These are phyloP conservation scores for Synanthedon myopaeformis DNA, from an alignment of 2,888 invertebrate genomes.

Conservation along the genomic window DNA sequence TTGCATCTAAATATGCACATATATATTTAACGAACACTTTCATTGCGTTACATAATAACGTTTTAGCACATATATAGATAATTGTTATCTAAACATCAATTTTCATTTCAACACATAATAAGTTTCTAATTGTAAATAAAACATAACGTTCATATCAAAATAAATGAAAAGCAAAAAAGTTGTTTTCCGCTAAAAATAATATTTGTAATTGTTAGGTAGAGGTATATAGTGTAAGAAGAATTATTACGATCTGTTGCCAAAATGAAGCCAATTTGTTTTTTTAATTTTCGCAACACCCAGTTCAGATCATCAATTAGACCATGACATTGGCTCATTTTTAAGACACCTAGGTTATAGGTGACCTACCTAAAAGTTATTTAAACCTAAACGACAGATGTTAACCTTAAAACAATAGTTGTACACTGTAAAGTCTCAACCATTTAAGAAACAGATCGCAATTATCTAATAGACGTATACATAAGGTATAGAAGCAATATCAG, in stretches of 20 bases:
- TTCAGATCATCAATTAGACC: constrained; percentile 51
- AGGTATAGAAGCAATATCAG: not conserved
- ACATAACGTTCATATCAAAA: constrained; percentile 49
- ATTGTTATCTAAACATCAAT: constrained; percentile 51
- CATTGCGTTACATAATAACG: constrained; percentile 69
- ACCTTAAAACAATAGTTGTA: not conserved
- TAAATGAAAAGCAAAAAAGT: constrained; percentile 44
- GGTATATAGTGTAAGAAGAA: constrained; percentile 24
- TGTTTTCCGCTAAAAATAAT: constrained; percentile 34
- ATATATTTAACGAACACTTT: constrained; percentile 49
- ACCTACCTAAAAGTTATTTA: not conserved
- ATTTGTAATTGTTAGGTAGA: constrained; percentile 20
- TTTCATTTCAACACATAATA: constrained; percentile 36
- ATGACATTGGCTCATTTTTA: constrained; percentile 21
- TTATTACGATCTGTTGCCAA: constrained; percentile 69
- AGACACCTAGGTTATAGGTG: not conserved
- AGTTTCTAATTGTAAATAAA: constrained; percentile 45
- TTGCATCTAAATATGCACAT: constrained; percentile 59
- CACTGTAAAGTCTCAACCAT: constrained; percentile 27
- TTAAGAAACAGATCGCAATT: constrained; percentile 69
- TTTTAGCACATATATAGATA: constrained; percentile 63
- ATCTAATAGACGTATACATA: constrained; percentile 31
- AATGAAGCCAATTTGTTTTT: constrained; percentile 56
- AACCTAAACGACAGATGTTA: not conserved
- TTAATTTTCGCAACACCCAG: constrained; percentile 55